phyloP scores from a whole-genome alignment of 2,113 vertebrate genomes.

The Gorsachius goisagi region DNA sequence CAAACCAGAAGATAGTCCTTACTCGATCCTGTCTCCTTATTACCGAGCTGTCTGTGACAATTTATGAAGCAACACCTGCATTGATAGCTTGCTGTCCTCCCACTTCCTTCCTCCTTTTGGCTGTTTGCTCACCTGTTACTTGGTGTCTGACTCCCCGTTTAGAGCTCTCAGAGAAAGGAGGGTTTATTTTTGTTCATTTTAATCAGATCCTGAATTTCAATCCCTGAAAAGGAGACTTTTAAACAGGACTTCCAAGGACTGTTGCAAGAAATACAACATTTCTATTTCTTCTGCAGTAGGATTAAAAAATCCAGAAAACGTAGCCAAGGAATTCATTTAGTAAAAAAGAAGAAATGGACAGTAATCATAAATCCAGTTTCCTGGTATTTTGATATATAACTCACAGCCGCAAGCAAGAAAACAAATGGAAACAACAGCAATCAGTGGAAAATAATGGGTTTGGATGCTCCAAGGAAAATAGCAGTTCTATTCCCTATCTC shows the following conservation, averaged over 20 bases:
- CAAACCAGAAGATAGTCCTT: background rate
- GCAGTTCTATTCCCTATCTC: background rate
- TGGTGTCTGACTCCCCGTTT: background rate
- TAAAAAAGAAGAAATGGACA: background rate
- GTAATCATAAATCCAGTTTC: background rate
- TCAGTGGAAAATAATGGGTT: background rate
- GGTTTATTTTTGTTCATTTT: background rate
- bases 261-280: background rate
- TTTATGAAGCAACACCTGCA: background rate
- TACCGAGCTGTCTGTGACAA: background rate
- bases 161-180: background rate
- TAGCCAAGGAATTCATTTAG: background rate
- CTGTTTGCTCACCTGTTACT: slow-evolving; percentile 34
- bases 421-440: background rate
- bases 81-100: background rate
- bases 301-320: background rate
- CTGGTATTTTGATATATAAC: background rate
- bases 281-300: background rate
- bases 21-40: background rate
- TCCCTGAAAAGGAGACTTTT: background rate
- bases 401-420: background rate
- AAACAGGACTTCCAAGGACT: background rate
- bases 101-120: background rate
- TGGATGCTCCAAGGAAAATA: background rate
- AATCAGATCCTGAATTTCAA: background rate